These are phyloP conservation scores for Crax fasciolata DNA, from an alignment of 2,797 vertebrate species.

Conservation along the genomic window DNA sequence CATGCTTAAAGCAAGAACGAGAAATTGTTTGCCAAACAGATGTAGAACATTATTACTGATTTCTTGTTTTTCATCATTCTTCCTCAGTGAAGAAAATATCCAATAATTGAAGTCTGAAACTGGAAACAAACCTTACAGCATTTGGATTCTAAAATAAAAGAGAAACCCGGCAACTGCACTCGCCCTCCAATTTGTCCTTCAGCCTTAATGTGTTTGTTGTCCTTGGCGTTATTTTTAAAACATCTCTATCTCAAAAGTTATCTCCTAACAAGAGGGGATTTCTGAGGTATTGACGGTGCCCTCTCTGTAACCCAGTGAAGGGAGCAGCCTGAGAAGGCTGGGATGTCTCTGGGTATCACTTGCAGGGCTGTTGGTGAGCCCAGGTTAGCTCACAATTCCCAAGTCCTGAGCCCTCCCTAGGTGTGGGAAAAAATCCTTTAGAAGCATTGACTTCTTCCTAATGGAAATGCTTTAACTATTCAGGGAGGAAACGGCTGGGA, in stretches of 20 bases:
- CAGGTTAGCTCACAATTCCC: background rate
- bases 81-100: slow-evolving; percentile 27
- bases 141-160: slow-evolving; percentile 35
- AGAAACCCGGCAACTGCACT: background rate
- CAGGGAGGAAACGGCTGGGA: too few relatives aligned
- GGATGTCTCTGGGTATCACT: background rate
- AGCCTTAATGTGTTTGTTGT: background rate
- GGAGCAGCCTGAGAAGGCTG: background rate
- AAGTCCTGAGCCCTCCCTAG: background rate
- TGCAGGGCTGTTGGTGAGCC: background rate
- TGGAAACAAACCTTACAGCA: slow-evolving; percentile 9
- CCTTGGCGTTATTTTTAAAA: slow-evolving; percentile 25
- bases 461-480: too few relatives aligned
- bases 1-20: background rate
- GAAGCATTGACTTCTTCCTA: too few relatives aligned
- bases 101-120: slow-evolving; percentile 14
- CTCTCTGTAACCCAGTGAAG: background rate
- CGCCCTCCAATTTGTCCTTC: slow-evolving; percentile 26
- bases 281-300: background rate
- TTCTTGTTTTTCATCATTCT: slow-evolving; percentile 47
- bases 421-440: background rate
- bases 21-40: slow-evolving; percentile 62
- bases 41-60: slow-evolving; percentile 53
- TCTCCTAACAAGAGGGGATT: slow-evolving; percentile 20
- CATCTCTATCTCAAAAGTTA: slow-evolving; percentile 18